Conservation (phyloP, 2,888 invertebrate species). For the Cyclophora punctaria region DNA sequence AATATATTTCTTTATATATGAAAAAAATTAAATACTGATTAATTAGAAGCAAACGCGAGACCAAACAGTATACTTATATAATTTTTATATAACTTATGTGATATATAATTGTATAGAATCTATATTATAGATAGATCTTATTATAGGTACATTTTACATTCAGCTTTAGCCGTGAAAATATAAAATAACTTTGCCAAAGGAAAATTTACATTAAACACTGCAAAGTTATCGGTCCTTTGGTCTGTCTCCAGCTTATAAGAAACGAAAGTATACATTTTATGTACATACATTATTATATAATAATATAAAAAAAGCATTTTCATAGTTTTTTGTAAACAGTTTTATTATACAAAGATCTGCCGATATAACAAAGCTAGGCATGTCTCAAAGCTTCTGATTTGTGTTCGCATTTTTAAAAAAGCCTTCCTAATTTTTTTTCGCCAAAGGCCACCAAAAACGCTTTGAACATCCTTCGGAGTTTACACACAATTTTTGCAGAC, state of each 20-base stretch:
- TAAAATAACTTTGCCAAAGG: constrained; percentile 50
- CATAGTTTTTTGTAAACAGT: constrained; percentile 40
- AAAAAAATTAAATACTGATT: constrained; percentile 9
- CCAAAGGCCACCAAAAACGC: constrained; percentile 67
- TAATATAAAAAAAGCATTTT: constrained; percentile 2
- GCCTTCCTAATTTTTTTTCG: constrained; percentile 41
- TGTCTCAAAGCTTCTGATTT: constrained; percentile 37
- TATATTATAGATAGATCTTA: too few relatives aligned
- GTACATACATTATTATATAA: constrained; percentile 8
- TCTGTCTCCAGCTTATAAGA: constrained; percentile 78
- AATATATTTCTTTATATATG: constrained; percentile 7
- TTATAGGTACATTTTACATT: constrained; percentile 23
- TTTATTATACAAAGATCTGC: constrained; percentile 71
- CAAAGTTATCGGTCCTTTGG: constrained; percentile 77
- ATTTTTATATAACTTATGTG: constrained; percentile 15
- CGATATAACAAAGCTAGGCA: constrained; percentile 55
- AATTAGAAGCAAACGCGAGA: constrained; percentile 31
- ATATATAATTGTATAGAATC: constrained; percentile 23
- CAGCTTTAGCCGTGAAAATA: constrained; percentile 60
- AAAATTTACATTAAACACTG: constrained; percentile 48
- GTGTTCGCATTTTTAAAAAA: constrained; percentile 57
- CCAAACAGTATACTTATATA: constrained; percentile 26
- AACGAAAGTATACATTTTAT: constrained; percentile 36
- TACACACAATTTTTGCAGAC: constrained; percentile 71
- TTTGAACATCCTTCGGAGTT: constrained; percentile 28